Percentiles rank a stretch among this genome's conserved stretches.
Evolutionary conservation across 2,113 vertebrate species (phyloP).

Genomic region (Ursus arctos): DNA sequence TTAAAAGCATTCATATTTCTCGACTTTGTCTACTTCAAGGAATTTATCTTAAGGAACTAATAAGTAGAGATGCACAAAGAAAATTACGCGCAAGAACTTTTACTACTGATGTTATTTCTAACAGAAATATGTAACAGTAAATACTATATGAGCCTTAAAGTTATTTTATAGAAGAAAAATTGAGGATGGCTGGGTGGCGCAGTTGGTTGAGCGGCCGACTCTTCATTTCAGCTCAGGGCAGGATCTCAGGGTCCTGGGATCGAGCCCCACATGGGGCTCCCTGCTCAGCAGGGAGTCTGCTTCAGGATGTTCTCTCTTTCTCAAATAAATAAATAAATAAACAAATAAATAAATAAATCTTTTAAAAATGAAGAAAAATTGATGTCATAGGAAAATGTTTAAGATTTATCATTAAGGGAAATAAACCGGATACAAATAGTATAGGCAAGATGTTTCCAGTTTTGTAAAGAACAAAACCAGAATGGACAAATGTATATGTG

Average conservation of each 20-base stretch:
- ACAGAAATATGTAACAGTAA: neutral
- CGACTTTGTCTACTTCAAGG: neutral
- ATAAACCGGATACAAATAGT: neutral
- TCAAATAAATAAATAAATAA: neutral
- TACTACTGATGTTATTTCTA: neutral
- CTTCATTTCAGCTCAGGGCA: neutral
- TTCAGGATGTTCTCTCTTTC: neutral
- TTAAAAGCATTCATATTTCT: neutral
- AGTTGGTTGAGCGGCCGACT: neutral
- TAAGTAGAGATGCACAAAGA: neutral
- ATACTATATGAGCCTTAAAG: neutral
- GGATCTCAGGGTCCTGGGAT: no score
- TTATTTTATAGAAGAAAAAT: constrained; percentile 16
- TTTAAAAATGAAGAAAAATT: constrained; percentile 5
- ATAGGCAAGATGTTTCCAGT: neutral
- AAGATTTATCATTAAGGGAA: neutral
- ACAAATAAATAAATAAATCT: no score
- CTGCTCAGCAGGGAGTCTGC: neutral
- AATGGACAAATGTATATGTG: neutral
- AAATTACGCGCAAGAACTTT: constrained; percentile 1
- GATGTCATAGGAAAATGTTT: neutral
- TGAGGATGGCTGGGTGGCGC: neutral
- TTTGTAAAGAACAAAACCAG: neutral
- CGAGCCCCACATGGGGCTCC: no score
- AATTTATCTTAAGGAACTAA: constrained; percentile 26